These are phyloP conservation scores for Brassicogethes aeneus DNA, from an alignment of 2,888 invertebrate genomes.

Conservation along the genomic window DNA sequence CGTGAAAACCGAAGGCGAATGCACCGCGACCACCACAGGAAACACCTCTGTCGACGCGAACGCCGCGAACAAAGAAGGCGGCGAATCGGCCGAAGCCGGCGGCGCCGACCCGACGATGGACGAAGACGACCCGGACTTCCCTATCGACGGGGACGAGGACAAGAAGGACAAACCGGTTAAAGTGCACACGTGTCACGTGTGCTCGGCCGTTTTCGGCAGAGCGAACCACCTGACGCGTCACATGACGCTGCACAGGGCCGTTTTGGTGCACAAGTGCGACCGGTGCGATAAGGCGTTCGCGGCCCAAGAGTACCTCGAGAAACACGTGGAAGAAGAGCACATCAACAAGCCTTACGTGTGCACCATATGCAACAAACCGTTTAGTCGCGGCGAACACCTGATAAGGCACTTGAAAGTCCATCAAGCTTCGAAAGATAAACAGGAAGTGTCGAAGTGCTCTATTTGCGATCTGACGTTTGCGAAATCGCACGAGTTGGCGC, in stretches of 20 bases:
- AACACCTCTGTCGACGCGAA: background rate
- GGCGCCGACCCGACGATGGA: background rate
- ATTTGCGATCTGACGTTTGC: constrained; percentile 37
- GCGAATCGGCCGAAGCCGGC: background rate
- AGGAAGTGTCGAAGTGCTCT: constrained; percentile 34
- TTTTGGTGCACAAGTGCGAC: constrained; percentile 37
- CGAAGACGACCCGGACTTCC: background rate
- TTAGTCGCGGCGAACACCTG: constrained; percentile 39
- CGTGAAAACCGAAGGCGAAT: constrained; percentile 3
- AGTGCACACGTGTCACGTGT: constrained; percentile 37
- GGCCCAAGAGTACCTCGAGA: constrained; percentile 32
- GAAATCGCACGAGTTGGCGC: constrained; percentile 54
- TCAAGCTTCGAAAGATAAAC: constrained; percentile 25
- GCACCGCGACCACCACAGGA: constrained; percentile 1
- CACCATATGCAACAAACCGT: constrained; percentile 38
- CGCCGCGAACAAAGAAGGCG: background rate
- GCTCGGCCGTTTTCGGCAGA: constrained; percentile 34
- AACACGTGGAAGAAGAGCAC: constrained; percentile 38
- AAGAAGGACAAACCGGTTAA: constrained; percentile 18
- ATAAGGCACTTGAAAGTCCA: constrained; percentile 40
- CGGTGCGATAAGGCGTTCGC: constrained; percentile 38
- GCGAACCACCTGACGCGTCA: constrained; percentile 39
- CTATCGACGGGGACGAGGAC: background rate
- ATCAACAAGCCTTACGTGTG: constrained; percentile 40
- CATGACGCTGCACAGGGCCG: constrained; percentile 38